Percentiles rank a stretch among this genome's conserved stretches.
Conservation (phyloP, 2,888 invertebrate genomes). For the Drosophila subquinaria region DNA sequence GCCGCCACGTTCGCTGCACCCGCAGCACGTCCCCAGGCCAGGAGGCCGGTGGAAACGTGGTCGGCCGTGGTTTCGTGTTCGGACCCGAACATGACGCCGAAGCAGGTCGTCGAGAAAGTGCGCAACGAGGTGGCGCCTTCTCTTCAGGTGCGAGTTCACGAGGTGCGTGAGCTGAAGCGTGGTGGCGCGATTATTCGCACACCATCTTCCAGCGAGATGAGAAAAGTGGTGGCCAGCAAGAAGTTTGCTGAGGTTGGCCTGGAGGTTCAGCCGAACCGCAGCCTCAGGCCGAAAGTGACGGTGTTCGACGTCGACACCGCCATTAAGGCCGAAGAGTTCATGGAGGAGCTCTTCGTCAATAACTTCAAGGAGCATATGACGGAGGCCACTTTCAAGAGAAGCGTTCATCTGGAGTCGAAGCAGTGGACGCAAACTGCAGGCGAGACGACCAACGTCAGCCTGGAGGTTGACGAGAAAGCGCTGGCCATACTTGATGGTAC, state of each 20-base stretch:
- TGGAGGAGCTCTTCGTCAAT: not conserved
- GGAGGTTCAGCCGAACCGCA: not conserved
- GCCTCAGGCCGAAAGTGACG: not conserved
- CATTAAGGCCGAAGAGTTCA: not conserved
- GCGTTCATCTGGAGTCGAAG: too few relatives aligned
- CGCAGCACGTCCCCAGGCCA: too few relatives aligned
- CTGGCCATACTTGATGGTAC: too few relatives aligned
- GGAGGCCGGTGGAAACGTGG: too few relatives aligned
- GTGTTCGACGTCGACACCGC: not conserved
- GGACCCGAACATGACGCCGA: too few relatives aligned
- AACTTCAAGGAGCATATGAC: not conserved
- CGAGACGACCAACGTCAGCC: too few relatives aligned
- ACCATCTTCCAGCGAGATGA: not conserved
- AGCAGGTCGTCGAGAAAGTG: too few relatives aligned
- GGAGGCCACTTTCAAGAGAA: too few relatives aligned
- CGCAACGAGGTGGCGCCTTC: not conserved
- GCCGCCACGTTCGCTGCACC: too few relatives aligned
- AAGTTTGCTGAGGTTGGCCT: not conserved
- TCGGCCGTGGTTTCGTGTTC: too few relatives aligned
- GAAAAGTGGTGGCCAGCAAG: not conserved
- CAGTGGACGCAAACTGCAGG: too few relatives aligned
- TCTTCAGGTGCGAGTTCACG: not conserved
- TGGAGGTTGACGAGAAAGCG: too few relatives aligned
- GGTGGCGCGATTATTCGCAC: not conserved
- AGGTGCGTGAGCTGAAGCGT: not conserved